Evolutionary conservation across 2,113 vertebrate species (phyloP).

Genomic region (Echinops telfairi): DNA sequence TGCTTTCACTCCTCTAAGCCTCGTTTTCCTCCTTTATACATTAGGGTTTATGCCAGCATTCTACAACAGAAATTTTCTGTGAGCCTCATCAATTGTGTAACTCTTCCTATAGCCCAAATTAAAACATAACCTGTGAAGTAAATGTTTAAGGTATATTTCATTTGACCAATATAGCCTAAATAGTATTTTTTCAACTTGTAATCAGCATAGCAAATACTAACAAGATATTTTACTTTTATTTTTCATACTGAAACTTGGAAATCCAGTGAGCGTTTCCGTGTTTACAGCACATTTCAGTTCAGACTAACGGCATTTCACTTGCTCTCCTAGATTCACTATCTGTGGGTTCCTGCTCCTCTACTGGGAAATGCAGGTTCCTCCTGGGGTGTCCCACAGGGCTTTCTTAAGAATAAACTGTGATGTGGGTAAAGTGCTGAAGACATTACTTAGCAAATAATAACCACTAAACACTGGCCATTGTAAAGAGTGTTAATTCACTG

Average conservation of each 20-base stretch:
- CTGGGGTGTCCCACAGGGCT: neutral
- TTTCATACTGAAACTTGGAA: neutral
- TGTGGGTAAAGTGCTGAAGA: neutral
- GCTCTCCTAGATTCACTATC: neutral
- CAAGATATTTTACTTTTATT: neutral
- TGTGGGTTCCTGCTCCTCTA: neutral
- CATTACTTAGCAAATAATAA: slow-evolving; percentile 42
- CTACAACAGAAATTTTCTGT: neutral
- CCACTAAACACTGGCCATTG: neutral
- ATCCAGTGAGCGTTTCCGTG: neutral
- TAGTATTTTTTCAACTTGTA: neutral
- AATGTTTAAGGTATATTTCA: slow-evolving; percentile 15
- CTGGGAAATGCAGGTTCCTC: neutral
- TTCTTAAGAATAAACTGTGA: neutral
- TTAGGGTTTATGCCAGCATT: neutral
- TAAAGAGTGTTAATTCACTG: neutral
- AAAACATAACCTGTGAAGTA: neutral
- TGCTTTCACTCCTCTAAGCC: slow-evolving; percentile 15
- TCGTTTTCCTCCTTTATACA: slow-evolving; percentile 11
- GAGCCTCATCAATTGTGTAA: neutral
- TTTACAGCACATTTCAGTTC: neutral
- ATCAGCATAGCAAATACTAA: neutral
- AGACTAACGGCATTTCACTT: neutral
- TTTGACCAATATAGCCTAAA: neutral
- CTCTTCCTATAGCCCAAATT: neutral